Conservation (phyloP, 2,888 invertebrate genomes). For the Pseudeuparius sepicola region DNA sequence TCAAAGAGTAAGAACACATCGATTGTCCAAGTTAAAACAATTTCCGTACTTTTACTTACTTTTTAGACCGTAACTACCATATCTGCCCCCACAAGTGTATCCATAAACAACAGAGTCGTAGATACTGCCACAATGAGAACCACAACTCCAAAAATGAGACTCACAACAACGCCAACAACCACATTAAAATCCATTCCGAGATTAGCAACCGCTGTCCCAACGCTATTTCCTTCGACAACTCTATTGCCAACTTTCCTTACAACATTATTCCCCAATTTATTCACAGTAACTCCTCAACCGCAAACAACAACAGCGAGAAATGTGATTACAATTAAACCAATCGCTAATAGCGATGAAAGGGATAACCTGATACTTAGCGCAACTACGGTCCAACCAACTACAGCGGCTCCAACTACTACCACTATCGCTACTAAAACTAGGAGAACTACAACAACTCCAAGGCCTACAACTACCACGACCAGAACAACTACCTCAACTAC, state of each 20-base stretch:
- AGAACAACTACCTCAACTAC: slow-evolving; percentile 12
- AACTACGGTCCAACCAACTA: slow-evolving; percentile 15
- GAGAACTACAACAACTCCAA: slow-evolving; percentile 14
- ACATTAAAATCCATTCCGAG: slow-evolving; percentile 14
- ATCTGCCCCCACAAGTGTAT: too few species aligned
- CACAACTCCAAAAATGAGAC: slow-evolving; percentile 19
- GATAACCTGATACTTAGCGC: slow-evolving; percentile 2
- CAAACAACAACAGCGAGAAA: slow-evolving; percentile 19
- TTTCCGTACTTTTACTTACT: too few species aligned
- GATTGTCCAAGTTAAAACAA: too few species aligned
- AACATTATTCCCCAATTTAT: slow-evolving; percentile 27
- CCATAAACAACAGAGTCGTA: slow-evolving; percentile 2
- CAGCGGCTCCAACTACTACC: slow-evolving; percentile 19
- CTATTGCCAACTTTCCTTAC: slow-evolving; percentile 32
- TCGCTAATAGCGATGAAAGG: slow-evolving; percentile 8
- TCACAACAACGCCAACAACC: slow-evolving; percentile 19
- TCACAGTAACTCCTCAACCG: slow-evolving; percentile 22
- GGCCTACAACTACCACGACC: slow-evolving; percentile 18
- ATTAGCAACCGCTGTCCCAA: slow-evolving; percentile 22
- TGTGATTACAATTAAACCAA: slow-evolving; percentile 13
- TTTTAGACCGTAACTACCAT: too few species aligned
- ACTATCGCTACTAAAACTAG: slow-evolving; percentile 12
- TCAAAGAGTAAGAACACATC: too few species aligned
- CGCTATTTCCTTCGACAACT: slow-evolving; percentile 25
- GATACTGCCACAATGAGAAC: slow-evolving; percentile 11